A percentile compares a stretch with the other conserved stretches of the same genome.
Conservation (phyloP, 2,113 vertebrate species). For the Carassius auratus region DNA sequence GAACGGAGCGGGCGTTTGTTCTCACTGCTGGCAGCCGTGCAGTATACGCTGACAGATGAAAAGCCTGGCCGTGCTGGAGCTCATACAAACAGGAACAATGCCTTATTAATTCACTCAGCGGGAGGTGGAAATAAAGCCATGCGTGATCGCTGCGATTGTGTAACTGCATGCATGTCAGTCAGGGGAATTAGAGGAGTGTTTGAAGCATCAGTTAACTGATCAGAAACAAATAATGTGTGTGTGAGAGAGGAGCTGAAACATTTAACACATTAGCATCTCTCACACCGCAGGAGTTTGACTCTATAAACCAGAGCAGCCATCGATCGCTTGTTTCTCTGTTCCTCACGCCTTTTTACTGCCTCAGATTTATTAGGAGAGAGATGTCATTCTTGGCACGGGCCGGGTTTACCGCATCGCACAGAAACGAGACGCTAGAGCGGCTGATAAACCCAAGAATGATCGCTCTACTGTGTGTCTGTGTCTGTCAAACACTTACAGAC, state of each 20-base stretch:
- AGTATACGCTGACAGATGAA: conserved; percentile 38
- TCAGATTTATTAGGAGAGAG: conserved; percentile 47
- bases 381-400: conserved; percentile 54
- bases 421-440: neutral
- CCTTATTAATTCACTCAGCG: conserved; percentile 50
- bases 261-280: neutral
- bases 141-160: neutral
- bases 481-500: neutral
- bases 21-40: conserved; percentile 46
- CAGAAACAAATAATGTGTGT: neutral
- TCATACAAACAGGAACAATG: conserved; percentile 47
- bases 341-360: conserved; percentile 25
- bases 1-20: conserved; percentile 29
- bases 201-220: neutral
- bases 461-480: neutral
- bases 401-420: conserved; percentile 31
- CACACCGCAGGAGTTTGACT: neutral
- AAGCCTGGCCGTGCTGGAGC: conserved; percentile 42
- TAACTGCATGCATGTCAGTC: neutral
- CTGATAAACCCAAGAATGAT: neutral
- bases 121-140: neutral
- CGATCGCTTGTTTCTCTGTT: conserved; percentile 41
- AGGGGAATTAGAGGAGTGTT: neutral
- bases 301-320: conserved; percentile 30
- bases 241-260: neutral